Percentiles rank a stretch among this genome's conserved stretches.
Evolutionary conservation across 2,113 vertebrate species (phyloP).

Genomic region (Boulengeromyrus knoepffleri): DNA sequence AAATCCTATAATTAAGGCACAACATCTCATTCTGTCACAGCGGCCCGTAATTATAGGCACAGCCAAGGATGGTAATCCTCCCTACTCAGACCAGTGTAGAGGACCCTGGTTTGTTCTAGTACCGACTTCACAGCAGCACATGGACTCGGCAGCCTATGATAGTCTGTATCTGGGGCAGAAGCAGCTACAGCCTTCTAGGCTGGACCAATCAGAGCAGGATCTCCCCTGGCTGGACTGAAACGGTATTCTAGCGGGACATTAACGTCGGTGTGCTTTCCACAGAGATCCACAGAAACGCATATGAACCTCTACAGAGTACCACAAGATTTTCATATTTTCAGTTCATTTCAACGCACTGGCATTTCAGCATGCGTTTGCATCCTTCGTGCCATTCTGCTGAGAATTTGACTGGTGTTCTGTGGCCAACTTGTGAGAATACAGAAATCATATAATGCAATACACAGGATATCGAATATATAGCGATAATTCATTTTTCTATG

Average conservation of each 20-base stretch:
- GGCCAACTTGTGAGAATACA: background rate
- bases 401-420: background rate
- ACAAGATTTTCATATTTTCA: no score
- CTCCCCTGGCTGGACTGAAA: background rate
- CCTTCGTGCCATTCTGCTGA: background rate
- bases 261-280: background rate
- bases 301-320: background rate
- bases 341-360: background rate
- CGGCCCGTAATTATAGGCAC: background rate
- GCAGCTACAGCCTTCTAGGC: background rate
- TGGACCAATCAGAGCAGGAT: background rate
- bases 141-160: background rate
- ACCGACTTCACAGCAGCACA: background rate
- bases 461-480: background rate
- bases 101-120: background rate
- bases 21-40: background rate
- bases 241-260: background rate
- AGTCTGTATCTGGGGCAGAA: background rate
- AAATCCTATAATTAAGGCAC: constrained; percentile 8
- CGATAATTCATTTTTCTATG: background rate
- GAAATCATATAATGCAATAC: background rate
- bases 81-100: background rate
- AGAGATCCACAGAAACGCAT: background rate
- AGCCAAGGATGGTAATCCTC: background rate
- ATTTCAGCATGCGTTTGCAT: background rate